phyloP scores from a whole-genome alignment of 2,797 vertebrate genomes.

The Apodemus agrarius region DNA sequence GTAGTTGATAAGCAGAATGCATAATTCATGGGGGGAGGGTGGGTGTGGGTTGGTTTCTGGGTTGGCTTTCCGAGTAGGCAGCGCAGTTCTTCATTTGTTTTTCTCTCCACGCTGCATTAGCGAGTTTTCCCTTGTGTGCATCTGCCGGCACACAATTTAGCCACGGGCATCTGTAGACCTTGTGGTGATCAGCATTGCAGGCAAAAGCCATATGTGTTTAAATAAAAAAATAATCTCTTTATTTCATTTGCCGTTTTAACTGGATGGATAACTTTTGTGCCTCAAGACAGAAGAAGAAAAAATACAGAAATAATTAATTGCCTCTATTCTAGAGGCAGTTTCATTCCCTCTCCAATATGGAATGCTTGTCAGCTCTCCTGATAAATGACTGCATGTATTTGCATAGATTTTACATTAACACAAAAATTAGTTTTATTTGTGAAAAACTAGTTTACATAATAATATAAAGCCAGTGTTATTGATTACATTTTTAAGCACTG shows the following conservation, averaged over 20 bases:
- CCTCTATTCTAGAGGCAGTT: slow-evolving; percentile 93
- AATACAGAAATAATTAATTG: slow-evolving; percentile 97
- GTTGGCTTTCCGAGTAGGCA: slow-evolving; percentile 68
- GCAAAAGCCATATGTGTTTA: slow-evolving; percentile 92
- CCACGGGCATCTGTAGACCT: slow-evolving; percentile 91
- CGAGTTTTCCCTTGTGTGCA: slow-evolving; percentile 90
- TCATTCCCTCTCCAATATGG: slow-evolving; percentile 94
- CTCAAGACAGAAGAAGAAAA: slow-evolving; percentile 91
- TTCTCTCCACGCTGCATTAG: slow-evolving; percentile 92
- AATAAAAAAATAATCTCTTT: slow-evolving; percentile 89
- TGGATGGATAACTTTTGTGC: slow-evolving; percentile 92
- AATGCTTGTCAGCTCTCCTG: slow-evolving; percentile 97
- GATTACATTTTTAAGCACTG: slow-evolving; percentile 84
- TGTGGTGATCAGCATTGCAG: slow-evolving; percentile 90
- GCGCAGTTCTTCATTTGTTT: slow-evolving; percentile 94
- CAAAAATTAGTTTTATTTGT: slow-evolving; percentile 94
- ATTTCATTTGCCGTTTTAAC: slow-evolving; percentile 91
- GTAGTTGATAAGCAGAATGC: slow-evolving; percentile 87
- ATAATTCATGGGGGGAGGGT: slow-evolving; percentile 60
- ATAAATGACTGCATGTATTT: slow-evolving; percentile 99
- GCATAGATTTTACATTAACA: slow-evolving; percentile 98
- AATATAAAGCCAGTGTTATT: slow-evolving; percentile 88
- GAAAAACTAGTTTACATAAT: slow-evolving; percentile 92
- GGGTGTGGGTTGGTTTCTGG: slow-evolving; percentile 55
- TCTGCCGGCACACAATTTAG: slow-evolving; percentile 90